Evolutionary conservation across 2,113 vertebrate genomes (phyloP).

Genomic region (Pygathrix nemaeus): DNA sequence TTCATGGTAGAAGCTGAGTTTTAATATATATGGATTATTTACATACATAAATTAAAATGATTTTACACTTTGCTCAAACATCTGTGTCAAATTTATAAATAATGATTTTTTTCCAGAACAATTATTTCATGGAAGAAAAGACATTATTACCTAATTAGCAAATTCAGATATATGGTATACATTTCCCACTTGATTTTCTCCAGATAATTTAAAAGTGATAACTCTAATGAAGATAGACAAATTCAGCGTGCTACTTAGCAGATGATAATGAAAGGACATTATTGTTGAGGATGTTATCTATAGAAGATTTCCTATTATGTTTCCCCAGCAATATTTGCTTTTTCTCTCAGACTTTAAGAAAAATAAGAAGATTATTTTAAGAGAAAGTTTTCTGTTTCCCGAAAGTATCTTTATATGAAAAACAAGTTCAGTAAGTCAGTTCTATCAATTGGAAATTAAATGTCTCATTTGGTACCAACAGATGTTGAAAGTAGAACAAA

Average conservation of each 20-base stretch:
- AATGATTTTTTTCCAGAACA: slow-evolving; percentile 85
- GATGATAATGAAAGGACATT: slow-evolving; percentile 71
- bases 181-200: slow-evolving; percentile 87
- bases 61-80: slow-evolving; percentile 71
- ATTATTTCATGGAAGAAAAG: slow-evolving; percentile 87
- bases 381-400: slow-evolving; percentile 21
- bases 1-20: not conserved
- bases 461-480: not conserved
- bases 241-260: slow-evolving; percentile 70
- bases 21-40: not conserved
- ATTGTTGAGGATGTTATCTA: slow-evolving; percentile 41
- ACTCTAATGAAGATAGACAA: slow-evolving; percentile 69
- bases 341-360: slow-evolving; percentile 15
- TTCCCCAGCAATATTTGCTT: slow-evolving; percentile 14
- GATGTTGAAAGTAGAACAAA: not conserved
- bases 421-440: not conserved
- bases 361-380: slow-evolving; percentile 46
- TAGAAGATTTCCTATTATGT: not conserved
- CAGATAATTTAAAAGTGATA: slow-evolving; percentile 84
- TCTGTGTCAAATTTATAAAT: slow-evolving; percentile 87
- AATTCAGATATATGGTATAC: slow-evolving; percentile 84
- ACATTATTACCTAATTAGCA: slow-evolving; percentile 86
- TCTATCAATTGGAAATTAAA: not conserved
- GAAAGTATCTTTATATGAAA: not conserved
- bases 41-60: slow-evolving; percentile 31